phyloP scores from a whole-genome alignment of 1,140 invertebrate genomes.

The Drosophila miranda region DNA sequence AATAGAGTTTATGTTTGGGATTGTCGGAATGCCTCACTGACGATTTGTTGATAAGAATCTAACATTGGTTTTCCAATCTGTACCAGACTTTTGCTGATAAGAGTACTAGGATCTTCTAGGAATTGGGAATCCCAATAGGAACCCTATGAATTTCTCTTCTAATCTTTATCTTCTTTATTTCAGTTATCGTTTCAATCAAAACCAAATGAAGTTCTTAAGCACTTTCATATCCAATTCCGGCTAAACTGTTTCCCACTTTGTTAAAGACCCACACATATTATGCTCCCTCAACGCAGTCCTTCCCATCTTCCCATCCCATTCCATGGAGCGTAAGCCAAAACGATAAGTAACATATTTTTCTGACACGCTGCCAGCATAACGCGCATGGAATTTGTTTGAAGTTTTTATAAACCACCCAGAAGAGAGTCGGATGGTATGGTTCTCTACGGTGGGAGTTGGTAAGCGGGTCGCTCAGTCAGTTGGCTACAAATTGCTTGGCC shows the following conservation, averaged over 20 bases:
- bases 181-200: constrained; percentile 8
- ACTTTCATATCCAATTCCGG: constrained; percentile 8
- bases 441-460: no score
- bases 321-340: constrained; percentile 31
- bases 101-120: no score
- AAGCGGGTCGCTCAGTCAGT: constrained; percentile 31
- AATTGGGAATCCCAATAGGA: no score
- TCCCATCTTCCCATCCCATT: not conserved
- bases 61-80: no score
- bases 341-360: constrained; percentile 76
- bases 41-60: no score
- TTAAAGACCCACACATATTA: constrained; percentile 22
- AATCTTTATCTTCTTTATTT: no score
- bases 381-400: constrained; percentile 71
- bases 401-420: constrained; percentile 64
- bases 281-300: constrained; percentile 3
- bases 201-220: constrained; percentile 36
- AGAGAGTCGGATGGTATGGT: constrained; percentile 4
- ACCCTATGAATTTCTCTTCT: no score
- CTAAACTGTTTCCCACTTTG: constrained; percentile 39
- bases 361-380: constrained; percentile 66
- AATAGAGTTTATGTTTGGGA: no score
- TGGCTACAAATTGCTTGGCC: constrained; percentile 59
- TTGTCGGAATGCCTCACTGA: no score
- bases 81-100: no score